Percentiles rank a stretch among this genome's conserved stretches.
These are phyloP conservation scores for Eupristina koningsbergeri DNA, from an alignment of 1,140 invertebrate genomes.

Conservation along the genomic window DNA sequence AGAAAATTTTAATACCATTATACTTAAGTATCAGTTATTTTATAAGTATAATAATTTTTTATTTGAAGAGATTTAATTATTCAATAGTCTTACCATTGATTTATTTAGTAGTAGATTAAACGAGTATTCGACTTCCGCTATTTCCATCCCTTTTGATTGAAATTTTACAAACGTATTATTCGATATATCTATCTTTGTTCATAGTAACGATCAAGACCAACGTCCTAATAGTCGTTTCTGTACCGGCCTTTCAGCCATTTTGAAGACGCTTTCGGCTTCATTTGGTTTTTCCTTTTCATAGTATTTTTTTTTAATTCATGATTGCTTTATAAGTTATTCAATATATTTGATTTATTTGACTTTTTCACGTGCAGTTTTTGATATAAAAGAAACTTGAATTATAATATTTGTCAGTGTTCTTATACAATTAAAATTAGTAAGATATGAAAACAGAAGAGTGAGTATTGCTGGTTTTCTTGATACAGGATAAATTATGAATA, in stretches of 20 bases:
- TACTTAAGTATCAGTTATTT: not conserved
- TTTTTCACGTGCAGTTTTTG: not conserved
- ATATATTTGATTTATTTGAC: not conserved
- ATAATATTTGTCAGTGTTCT: not conserved
- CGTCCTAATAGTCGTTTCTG: not conserved
- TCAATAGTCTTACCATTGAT: not conserved
- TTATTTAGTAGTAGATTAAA: not conserved
- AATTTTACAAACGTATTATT: not conserved
- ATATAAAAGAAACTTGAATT: not conserved
- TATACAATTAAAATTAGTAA: not conserved
- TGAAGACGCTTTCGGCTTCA: constrained; percentile 33
- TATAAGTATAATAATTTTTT: not conserved
- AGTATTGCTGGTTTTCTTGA: not conserved
- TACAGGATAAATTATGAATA: not conserved
- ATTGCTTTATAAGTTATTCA: not conserved
- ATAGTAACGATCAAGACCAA: not conserved
- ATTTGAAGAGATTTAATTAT: not conserved
- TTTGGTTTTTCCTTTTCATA: not conserved
- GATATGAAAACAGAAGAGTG: constrained; percentile 44
- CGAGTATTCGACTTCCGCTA: not conserved
- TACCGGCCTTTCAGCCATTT: constrained; percentile 37
- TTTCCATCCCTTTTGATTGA: not conserved
- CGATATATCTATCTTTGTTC: not conserved
- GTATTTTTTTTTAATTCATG: not conserved
- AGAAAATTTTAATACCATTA: too few relatives aligned